These are phyloP conservation scores for Panthera tigris DNA, from an alignment of 2,113 vertebrate genomes.

Conservation along the genomic window DNA sequence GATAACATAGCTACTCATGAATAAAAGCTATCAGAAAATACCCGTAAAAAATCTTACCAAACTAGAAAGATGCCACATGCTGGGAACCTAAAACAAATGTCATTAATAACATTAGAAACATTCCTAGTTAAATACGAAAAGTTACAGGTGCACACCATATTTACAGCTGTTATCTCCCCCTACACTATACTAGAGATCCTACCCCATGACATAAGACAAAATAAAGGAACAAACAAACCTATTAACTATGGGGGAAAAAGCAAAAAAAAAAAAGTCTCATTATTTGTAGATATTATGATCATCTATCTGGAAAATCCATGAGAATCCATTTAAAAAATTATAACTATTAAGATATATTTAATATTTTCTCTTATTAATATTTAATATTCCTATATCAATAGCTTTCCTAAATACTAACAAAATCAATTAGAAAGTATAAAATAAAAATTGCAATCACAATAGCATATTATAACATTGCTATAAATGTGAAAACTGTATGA, in stretches of 20 bases:
- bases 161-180: background rate
- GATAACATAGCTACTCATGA: background rate
- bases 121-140: background rate
- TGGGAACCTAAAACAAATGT: background rate
- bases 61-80: background rate
- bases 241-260: background rate
- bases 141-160: background rate
- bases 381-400: background rate
- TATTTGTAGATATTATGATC: background rate
- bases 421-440: background rate
- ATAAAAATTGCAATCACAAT: background rate
- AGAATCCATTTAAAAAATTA: background rate
- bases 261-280: background rate
- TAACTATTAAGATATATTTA: background rate
- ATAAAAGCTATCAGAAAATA: constrained; percentile 3
- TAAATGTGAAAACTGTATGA: background rate
- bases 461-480: background rate
- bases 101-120: background rate
- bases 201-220: background rate
- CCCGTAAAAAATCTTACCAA: background rate
- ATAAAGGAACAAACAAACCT: background rate
- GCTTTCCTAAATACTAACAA: background rate
- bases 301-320: background rate
- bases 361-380: background rate
- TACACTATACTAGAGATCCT: background rate